Conservation (phyloP, 2,797 vertebrate genomes). For the Sibirionetta formosa region DNA sequence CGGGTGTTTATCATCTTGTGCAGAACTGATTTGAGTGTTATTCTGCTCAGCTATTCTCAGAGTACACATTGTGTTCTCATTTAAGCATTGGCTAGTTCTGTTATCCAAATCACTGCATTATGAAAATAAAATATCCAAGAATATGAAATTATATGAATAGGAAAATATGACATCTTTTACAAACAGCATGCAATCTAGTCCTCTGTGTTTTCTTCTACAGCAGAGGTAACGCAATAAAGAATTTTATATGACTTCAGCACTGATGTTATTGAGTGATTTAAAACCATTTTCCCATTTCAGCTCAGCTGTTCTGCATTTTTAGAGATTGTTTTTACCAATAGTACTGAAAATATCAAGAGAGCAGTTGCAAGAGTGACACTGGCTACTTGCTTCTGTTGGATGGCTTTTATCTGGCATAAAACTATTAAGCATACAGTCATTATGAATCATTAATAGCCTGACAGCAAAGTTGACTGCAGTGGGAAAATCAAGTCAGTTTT, state of each 20-base stretch:
- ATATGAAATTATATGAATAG: constrained; percentile 61
- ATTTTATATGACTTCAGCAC: constrained; percentile 68
- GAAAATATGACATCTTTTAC: constrained; percentile 59
- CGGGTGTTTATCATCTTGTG: constrained; percentile 68
- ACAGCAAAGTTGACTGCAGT: constrained; percentile 84
- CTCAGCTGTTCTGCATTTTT: constrained; percentile 74
- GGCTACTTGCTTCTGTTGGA: constrained; percentile 77
- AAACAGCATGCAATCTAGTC: constrained; percentile 33
- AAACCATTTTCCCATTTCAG: constrained; percentile 74
- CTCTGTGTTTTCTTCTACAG: constrained; percentile 65
- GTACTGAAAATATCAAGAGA: constrained; percentile 75
- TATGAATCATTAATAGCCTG: constrained; percentile 88
- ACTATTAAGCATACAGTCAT: constrained; percentile 80
- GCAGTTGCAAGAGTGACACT: constrained; percentile 62
- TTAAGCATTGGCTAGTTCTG: constrained; percentile 66
- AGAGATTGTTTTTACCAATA: constrained; percentile 71
- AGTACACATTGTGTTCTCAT: constrained; percentile 68
- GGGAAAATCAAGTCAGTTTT: constrained; percentile 85
- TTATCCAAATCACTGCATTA: constrained; percentile 70
- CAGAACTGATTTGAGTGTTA: constrained; percentile 68
- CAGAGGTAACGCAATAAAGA: constrained; percentile 71
- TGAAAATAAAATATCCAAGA: constrained; percentile 72
- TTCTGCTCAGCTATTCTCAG: constrained; percentile 70
- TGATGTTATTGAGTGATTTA: constrained; percentile 73
- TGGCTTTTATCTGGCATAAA: constrained; percentile 82